Conservation (phyloP, 2,797 vertebrate species). For the Eurystomus glaucurus region DNA sequence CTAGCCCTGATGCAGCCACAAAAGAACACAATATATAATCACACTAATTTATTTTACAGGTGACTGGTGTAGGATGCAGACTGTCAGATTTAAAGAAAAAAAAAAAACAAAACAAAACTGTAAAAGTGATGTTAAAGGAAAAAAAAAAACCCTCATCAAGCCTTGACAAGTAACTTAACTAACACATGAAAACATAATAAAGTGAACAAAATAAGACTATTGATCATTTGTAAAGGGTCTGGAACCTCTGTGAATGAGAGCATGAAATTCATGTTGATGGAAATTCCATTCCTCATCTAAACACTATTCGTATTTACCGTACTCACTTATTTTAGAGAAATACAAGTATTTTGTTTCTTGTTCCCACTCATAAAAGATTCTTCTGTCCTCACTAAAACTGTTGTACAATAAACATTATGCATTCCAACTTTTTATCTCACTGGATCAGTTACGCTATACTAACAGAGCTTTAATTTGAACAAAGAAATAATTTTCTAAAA, state of each 20-base stretch:
- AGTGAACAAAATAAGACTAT: conserved; percentile 37
- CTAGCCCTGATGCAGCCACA: conserved; percentile 59
- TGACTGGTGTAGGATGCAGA: conserved; percentile 35
- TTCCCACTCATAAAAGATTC: conserved; percentile 2
- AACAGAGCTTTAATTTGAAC: background rate
- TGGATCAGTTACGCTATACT: background rate
- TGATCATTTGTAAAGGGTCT: background rate
- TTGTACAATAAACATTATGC: background rate
- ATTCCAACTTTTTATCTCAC: background rate
- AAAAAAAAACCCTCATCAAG: conserved; percentile 46
- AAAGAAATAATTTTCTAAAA: background rate
- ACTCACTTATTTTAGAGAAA: conserved; percentile 14
- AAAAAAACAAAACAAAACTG: background rate
- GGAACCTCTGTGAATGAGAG: conserved; percentile 6
- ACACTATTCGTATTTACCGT: background rate
- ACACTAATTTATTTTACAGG: conserved; percentile 59
- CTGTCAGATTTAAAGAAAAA: background rate
- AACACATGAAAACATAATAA: background rate
- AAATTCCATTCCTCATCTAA: conserved; percentile 32
- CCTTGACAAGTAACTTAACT: conserved; percentile 21
- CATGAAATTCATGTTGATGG: background rate
- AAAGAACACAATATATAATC: conserved; percentile 47
- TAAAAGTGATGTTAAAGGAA: background rate
- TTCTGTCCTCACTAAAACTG: background rate
- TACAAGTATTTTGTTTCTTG: background rate